A percentile compares a stretch with the other conserved stretches of the same genome.
Conservation (phyloP, 2,888 invertebrate genomes). For the Orthosia cruda region DNA sequence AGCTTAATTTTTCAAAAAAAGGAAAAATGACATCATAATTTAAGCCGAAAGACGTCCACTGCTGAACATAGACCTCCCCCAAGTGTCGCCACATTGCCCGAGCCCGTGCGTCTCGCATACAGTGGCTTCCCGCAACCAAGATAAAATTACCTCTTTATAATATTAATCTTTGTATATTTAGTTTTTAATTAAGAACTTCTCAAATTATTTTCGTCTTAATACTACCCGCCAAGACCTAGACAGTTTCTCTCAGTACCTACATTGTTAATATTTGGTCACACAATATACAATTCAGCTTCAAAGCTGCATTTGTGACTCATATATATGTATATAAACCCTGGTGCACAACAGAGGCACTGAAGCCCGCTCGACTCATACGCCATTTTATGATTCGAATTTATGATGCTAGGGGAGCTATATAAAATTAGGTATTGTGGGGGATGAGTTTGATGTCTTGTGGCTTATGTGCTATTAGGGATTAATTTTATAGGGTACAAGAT, state of each 20-base stretch:
- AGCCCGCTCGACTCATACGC: slow-evolving; percentile 54
- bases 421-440: slow-evolving; percentile 44
- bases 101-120: too few species aligned
- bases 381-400: slow-evolving; percentile 59
- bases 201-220: neutral
- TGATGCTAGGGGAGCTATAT: slow-evolving; percentile 40
- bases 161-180: too few species aligned
- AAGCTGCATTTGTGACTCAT: slow-evolving; percentile 51
- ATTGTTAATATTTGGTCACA: slow-evolving; percentile 31
- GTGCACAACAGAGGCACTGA: slow-evolving; percentile 34
- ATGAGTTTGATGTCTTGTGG: slow-evolving; percentile 26
- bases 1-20: too few species aligned
- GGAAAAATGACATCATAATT: too few species aligned
- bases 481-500: slow-evolving; percentile 29
- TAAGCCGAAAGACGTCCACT: too few species aligned
- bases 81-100: too few species aligned
- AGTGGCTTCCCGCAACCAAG: too few species aligned
- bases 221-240: slow-evolving; percentile 1
- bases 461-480: slow-evolving; percentile 29
- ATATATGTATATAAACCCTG: neutral
- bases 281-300: slow-evolving; percentile 1
- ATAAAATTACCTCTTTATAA: too few species aligned
- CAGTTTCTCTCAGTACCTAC: neutral
- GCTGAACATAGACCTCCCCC: too few species aligned
- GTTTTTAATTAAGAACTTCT: neutral